These are phyloP conservation scores for Latheticus oryzae DNA, from an alignment of 2,888 invertebrate genomes.

Conservation along the genomic window DNA sequence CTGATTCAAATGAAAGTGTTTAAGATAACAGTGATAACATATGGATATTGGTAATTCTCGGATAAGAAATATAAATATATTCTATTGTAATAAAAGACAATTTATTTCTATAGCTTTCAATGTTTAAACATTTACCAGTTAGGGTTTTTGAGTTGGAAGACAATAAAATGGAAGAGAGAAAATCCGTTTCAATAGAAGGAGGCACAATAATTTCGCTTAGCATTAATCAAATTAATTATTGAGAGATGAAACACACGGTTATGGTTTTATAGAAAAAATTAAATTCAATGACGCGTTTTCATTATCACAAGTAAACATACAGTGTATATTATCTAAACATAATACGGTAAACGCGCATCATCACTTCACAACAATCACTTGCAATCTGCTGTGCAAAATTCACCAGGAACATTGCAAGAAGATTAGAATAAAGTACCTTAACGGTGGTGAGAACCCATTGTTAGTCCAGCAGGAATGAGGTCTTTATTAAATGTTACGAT, in stretches of 20 bases:
- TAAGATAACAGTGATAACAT: conserved; percentile 13
- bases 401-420: conserved; percentile 13
- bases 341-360: conserved; percentile 10
- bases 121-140: too few relatives aligned
- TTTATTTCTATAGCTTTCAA: too few relatives aligned
- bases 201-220: too few relatives aligned
- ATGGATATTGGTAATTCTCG: conserved; percentile 4
- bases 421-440: background rate
- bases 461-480: conserved; percentile 7
- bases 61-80: too few relatives aligned
- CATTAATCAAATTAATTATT: too few relatives aligned
- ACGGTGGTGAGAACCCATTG: conserved; percentile 29
- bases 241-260: too few relatives aligned
- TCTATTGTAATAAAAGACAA: too few relatives aligned
- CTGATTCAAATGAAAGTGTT: conserved; percentile 7
- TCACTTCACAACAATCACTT: conserved; percentile 11
- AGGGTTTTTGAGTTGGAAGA: too few relatives aligned
- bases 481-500: background rate
- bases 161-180: too few relatives aligned
- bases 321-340: conserved; percentile 23
- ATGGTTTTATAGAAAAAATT: conserved; percentile 6
- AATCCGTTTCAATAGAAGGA: too few relatives aligned
- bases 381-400: conserved; percentile 22
- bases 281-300: conserved; percentile 9
- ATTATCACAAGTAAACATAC: conserved; percentile 24